A percentile compares a stretch with the other conserved stretches of the same genome.
These are phyloP conservation scores for Metopolophium dirhodum DNA, from an alignment of 1,140 invertebrate species.

Conservation along the genomic window DNA sequence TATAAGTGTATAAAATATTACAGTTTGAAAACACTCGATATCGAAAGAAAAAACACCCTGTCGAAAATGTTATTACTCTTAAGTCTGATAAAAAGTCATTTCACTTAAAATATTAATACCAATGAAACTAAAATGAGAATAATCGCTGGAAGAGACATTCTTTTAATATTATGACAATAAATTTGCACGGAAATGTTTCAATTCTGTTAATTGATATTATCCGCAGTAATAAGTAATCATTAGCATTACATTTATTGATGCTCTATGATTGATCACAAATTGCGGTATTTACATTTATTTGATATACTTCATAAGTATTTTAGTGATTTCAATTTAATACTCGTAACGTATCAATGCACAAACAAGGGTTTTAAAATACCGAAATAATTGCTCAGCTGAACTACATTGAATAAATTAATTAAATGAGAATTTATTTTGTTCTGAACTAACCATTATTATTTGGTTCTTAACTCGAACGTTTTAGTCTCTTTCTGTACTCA, in stretches of 20 bases:
- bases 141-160: background rate
- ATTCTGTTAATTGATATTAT: background rate
- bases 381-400: background rate
- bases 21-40: background rate
- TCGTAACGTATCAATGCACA: background rate
- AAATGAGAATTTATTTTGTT: background rate
- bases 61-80: background rate
- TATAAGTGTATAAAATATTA: background rate
- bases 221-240: background rate
- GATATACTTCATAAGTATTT: background rate
- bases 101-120: background rate
- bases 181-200: background rate
- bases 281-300: background rate
- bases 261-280: background rate
- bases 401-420: background rate
- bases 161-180: background rate
- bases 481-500: background rate
- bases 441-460: background rate
- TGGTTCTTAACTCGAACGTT: background rate
- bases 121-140: background rate
- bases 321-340: background rate
- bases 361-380: constrained; percentile 7
- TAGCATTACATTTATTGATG: no score
- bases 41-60: background rate
- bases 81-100: background rate